Evolutionary conservation across 2,113 vertebrate species (phyloP).

Genomic region (Manacus vitellinus): DNA sequence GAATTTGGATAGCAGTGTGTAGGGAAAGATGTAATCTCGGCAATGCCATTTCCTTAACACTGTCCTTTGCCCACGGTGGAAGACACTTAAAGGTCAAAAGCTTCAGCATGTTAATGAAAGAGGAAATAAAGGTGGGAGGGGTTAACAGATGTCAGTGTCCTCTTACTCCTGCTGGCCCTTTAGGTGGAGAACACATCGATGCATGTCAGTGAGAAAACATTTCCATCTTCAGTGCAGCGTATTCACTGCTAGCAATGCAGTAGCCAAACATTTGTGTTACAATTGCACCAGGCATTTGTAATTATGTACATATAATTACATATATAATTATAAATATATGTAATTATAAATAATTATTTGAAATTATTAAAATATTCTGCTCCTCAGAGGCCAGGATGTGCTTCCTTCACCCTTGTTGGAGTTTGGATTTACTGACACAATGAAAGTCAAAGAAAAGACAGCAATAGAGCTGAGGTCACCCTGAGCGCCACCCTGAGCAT

Average conservation of each 20-base stretch:
- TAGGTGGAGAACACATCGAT: rapidly evolving
- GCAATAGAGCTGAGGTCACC: not conserved
- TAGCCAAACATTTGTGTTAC: not conserved
- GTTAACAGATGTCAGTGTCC: not conserved
- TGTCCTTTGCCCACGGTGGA: rapidly evolving
- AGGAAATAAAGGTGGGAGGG: not conserved
- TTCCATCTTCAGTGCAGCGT: not conserved
- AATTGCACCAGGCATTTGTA: not conserved
- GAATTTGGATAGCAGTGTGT: rapidly evolving
- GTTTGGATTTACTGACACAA: not conserved
- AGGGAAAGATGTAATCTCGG: not conserved
- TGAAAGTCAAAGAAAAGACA: not conserved
- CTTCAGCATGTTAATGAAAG: not conserved
- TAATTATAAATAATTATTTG: not conserved
- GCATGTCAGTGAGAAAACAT: not conserved
- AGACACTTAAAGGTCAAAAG: not conserved
- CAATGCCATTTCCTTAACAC: not conserved
- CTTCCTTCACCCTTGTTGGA: not conserved
- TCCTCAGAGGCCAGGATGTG: not conserved
- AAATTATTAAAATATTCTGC: not conserved
- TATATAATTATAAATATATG: not conserved
- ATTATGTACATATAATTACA: not conserved
- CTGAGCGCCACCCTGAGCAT: not conserved
- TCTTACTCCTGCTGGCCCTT: not conserved
- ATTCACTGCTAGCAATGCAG: rapidly evolving